Conservation (phyloP, 53 echinoderm and acorn worm species). For the Stichopus horrens region DNA sequence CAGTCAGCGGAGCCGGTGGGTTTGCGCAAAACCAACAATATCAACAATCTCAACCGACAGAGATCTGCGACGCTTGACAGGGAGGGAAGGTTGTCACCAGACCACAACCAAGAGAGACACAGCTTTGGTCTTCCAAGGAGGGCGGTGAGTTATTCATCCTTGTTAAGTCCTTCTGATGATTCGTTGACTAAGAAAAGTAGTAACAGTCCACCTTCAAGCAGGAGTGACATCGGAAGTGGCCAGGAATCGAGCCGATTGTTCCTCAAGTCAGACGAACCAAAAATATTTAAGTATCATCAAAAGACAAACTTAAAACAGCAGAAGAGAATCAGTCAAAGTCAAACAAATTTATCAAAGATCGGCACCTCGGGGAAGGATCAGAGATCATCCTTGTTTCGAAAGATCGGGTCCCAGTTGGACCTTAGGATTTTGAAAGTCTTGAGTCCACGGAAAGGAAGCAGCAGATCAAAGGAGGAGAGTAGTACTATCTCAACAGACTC, state of each 20-base stretch:
- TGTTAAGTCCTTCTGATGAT: not conserved
- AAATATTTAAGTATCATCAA: constrained; percentile 35
- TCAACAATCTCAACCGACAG: not conserved
- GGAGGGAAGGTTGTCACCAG: not conserved
- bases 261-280: not conserved
- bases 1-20: not conserved
- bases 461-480: not conserved
- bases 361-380: not conserved
- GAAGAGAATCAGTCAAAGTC: constrained; percentile 30
- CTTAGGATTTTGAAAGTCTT: constrained; percentile 35
- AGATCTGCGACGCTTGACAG: not conserved
- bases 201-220: not conserved
- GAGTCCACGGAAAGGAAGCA: constrained; percentile 44
- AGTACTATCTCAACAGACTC: constrained; percentile 1
- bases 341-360: not conserved
- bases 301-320: constrained; percentile 22
- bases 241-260: not conserved
- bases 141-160: constrained; percentile 6
- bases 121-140: constrained; percentile 29
- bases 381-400: constrained; percentile 22
- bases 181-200: not conserved
- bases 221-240: not conserved
- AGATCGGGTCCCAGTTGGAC: constrained; percentile 45
- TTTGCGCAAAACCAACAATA: not conserved
- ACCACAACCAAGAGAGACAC: not conserved